These are phyloP conservation scores for Melopsittacus undulatus DNA, from an alignment of 2,797 vertebrate genomes.

Conservation along the genomic window DNA sequence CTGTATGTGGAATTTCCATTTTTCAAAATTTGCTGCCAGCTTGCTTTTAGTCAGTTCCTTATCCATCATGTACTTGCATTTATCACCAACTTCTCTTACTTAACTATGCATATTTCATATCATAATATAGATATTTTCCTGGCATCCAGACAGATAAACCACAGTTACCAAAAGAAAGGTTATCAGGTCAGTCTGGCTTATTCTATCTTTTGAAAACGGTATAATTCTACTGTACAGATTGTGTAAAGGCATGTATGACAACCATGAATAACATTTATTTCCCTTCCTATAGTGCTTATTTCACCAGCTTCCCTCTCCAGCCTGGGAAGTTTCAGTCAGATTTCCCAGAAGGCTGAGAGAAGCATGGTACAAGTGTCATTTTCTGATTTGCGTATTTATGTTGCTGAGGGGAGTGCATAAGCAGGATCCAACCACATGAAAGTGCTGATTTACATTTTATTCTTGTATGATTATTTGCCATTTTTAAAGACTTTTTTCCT, in stretches of 20 bases:
- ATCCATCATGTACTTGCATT: neutral
- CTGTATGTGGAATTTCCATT: neutral
- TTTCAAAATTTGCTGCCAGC: neutral
- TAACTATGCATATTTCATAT: neutral
- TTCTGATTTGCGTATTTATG: neutral
- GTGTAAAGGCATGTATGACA: neutral
- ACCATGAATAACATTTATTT: neutral
- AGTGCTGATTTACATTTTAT: neutral
- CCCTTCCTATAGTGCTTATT: neutral
- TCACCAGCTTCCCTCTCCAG: neutral
- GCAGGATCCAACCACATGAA: neutral
- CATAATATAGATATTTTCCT: neutral
- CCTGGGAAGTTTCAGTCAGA: neutral
- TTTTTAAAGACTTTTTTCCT: neutral
- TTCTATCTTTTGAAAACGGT: neutral
- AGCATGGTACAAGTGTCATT: neutral
- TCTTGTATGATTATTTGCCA: neutral
- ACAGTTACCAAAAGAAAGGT: neutral
- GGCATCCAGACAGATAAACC: neutral
- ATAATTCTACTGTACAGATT: neutral
- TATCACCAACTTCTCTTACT: neutral
- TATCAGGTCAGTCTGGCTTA: neutral
- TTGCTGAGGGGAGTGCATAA: neutral
- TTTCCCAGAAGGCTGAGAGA: neutral
- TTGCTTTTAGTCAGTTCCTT: neutral